phyloP scores from a whole-genome alignment of 1,140 invertebrate species.

The Megalopta genalis region DNA sequence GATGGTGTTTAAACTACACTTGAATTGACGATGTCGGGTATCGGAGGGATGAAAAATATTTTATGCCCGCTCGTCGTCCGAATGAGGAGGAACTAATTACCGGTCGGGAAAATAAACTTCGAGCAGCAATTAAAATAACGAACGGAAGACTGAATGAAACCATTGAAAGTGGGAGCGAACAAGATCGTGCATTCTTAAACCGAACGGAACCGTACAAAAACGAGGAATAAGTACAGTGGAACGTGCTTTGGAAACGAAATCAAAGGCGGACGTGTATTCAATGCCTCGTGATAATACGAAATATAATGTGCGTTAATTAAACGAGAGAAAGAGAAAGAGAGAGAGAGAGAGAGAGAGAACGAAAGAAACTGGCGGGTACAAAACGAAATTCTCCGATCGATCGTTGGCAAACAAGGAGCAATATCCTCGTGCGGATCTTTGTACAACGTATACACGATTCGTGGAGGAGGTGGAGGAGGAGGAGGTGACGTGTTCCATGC shows the following conservation, averaged over 20 bases:
- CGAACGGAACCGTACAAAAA: neutral
- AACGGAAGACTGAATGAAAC: slow-evolving; percentile 9
- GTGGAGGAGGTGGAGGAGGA: too few species aligned
- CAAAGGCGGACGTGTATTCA: neutral
- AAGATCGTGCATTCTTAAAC: slow-evolving; percentile 10
- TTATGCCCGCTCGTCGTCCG: slow-evolving; percentile 31
- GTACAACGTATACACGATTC: slow-evolving; percentile 48
- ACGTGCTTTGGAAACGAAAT: slow-evolving; percentile 22
- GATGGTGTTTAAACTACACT: slow-evolving; percentile 45
- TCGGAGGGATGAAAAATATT: slow-evolving; percentile 25
- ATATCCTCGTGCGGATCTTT: slow-evolving; percentile 19
- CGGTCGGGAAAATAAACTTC: neutral
- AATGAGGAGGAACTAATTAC: slow-evolving; percentile 28
- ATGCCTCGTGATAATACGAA: neutral
- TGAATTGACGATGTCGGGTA: slow-evolving; percentile 65
- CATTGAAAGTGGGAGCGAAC: neutral
- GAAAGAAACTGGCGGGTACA: too few species aligned
- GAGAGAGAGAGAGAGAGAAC: too few species aligned
- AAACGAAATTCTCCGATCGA: neutral
- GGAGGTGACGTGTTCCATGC: slow-evolving; percentile 49
- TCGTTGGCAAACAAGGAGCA: too few species aligned
- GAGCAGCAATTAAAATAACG: slow-evolving; percentile 22
- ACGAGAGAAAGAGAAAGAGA: neutral
- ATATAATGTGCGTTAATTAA: slow-evolving; percentile 6
- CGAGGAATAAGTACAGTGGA: neutral